Evolutionary conservation across 1,140 invertebrate species (phyloP).

Genomic region (Patella vulgata): DNA sequence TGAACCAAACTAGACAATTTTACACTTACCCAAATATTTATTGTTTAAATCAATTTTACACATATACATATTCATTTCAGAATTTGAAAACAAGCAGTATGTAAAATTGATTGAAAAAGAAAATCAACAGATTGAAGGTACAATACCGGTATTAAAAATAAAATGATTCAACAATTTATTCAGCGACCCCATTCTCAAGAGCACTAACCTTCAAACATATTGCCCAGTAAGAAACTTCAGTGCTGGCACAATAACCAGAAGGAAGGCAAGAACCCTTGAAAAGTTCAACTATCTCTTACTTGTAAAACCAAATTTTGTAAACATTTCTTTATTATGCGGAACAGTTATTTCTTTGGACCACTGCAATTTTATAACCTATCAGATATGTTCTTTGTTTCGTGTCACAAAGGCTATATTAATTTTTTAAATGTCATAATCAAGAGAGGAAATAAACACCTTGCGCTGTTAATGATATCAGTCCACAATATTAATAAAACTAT

Average conservation of each 20-base stretch:
- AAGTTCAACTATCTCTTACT: not conserved
- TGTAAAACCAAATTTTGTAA: not conserved
- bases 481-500: not conserved
- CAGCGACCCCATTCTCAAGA: too few species aligned
- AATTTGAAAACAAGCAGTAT: slow-evolving; percentile 34
- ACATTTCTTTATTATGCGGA: too few species aligned
- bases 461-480: not conserved
- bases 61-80: slow-evolving; percentile 19
- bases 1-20: too few species aligned
- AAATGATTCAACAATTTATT: too few species aligned
- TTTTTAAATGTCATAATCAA: not conserved
- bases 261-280: not conserved
- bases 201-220: not conserved
- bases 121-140: slow-evolving; percentile 33
- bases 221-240: not conserved
- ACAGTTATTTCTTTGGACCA: too few species aligned
- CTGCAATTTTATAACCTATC: too few species aligned
- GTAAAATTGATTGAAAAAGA: slow-evolving; percentile 33
- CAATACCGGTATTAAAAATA: not conserved
- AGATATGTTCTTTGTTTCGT: too few species aligned
- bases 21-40: too few species aligned
- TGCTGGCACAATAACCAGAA: not conserved
- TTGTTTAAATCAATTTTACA: too few species aligned
- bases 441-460: not conserved
- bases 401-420: too few species aligned